A percentile compares a stretch with the other conserved stretches of the same genome.
phyloP scores from a whole-genome alignment of 2,113 vertebrate genomes.

The Rhabdornis inornatus region DNA sequence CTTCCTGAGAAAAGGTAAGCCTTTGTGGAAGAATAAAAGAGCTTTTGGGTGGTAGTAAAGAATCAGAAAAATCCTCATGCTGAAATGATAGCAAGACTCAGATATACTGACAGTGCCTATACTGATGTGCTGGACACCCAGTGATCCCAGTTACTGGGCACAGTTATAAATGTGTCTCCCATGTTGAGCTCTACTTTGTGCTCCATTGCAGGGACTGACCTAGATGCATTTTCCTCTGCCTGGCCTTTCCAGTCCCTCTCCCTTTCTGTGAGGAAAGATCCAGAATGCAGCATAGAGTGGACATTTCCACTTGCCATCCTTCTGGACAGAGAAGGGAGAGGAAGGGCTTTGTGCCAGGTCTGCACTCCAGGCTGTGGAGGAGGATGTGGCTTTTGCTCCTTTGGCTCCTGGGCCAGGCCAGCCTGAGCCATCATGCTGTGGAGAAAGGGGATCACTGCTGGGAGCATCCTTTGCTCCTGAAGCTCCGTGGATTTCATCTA shows the following conservation, averaged over 20 bases:
- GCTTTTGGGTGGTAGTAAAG: neutral
- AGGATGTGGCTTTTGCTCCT: neutral
- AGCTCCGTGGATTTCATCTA: neutral
- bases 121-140: accelerated
- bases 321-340: neutral
- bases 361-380: neutral
- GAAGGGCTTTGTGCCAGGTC: neutral
- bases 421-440: neutral
- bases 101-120: accelerated
- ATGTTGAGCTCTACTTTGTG: accelerated
- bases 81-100: neutral
- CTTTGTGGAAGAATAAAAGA: neutral
- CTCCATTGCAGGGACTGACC: neutral
- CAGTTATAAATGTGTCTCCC: neutral
- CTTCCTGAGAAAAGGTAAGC: neutral
- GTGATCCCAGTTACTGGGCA: neutral
- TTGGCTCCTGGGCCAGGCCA: neutral
- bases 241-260: neutral
- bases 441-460: neutral
- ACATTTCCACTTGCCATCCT: neutral
- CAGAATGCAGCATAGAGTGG: accelerated
- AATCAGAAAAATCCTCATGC: neutral
- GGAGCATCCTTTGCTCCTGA: neutral
- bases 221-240: neutral
- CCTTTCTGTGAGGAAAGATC: neutral